A percentile compares a stretch with the other conserved stretches of the same genome.
Evolutionary conservation across 2,888 invertebrate species (phyloP).

Genomic region (Saturnia japonica): DNA sequence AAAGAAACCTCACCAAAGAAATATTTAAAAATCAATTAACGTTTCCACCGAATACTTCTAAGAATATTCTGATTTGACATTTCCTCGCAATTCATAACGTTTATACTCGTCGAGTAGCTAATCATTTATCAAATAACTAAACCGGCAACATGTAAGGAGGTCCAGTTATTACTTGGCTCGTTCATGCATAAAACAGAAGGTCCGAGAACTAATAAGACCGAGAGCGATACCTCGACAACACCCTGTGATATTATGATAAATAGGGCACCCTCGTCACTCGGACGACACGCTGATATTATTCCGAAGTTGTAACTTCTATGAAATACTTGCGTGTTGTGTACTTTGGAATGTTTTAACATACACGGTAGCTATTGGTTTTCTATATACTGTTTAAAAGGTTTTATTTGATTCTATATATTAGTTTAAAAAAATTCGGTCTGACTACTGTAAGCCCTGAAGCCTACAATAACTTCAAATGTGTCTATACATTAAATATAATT

Average conservation of each 20-base stretch:
- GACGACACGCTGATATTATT: constrained; percentile 17
- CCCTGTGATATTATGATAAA: constrained; percentile 75
- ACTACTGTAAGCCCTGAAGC: too few species aligned
- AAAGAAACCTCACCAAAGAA: too few species aligned
- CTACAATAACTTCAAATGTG: too few species aligned
- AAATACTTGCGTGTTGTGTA: not conserved
- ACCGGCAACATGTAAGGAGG: constrained; percentile 3
- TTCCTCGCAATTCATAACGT: constrained; percentile 3
- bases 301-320: constrained; percentile 15
- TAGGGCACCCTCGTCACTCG: constrained; percentile 69
- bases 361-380: not conserved
- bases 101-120: not conserved
- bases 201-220: constrained; percentile 69
- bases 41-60: too few species aligned
- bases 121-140: constrained; percentile 9
- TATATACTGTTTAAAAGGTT: not conserved
- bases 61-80: not conserved
- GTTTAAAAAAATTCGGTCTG: too few species aligned
- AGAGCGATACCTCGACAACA: constrained; percentile 56
- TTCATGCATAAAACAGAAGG: constrained; percentile 73
- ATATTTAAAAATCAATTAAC: too few species aligned
- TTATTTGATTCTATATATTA: not conserved
- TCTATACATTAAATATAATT: too few species aligned
- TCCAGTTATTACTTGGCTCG: constrained; percentile 45
- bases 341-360: not conserved